Evolutionary conservation across 1,140 invertebrate genomes (phyloP).

Genomic region (Eumaeus atala): DNA sequence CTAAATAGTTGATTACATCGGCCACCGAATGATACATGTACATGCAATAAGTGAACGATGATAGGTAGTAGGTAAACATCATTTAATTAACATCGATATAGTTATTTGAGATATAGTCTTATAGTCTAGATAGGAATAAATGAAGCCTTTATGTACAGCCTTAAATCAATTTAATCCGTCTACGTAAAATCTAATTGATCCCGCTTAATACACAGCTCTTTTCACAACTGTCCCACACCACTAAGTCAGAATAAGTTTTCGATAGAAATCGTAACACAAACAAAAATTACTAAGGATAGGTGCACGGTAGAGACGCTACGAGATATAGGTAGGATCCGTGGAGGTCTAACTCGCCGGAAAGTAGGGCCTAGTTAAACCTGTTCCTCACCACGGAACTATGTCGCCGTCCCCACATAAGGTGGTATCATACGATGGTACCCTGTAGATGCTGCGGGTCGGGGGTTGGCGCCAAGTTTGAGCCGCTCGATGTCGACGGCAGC

Average conservation of each 20-base stretch:
- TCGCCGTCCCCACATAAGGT: slow-evolving; percentile 91
- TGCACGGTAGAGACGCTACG: slow-evolving; percentile 30
- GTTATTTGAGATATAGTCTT: slow-evolving; percentile 14
- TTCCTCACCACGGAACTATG: slow-evolving; percentile 80
- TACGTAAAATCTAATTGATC: slow-evolving; percentile 65
- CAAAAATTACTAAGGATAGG: slow-evolving; percentile 13
- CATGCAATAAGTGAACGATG: slow-evolving; percentile 6
- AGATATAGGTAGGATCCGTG: slow-evolving; percentile 21
- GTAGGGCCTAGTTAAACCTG: slow-evolving; percentile 76
- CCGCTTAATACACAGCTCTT: slow-evolving; percentile 53
- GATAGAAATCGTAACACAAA: slow-evolving; percentile 10
- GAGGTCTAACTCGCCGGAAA: slow-evolving; percentile 25
- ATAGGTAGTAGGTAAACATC: slow-evolving; percentile 8
- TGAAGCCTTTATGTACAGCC: slow-evolving; percentile 43
- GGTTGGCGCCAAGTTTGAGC: slow-evolving; percentile 36
- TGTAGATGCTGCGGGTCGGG: slow-evolving; percentile 85
- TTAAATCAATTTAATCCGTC: slow-evolving; percentile 42
- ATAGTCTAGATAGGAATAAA: slow-evolving; percentile 28
- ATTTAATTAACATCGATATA: slow-evolving; percentile 12
- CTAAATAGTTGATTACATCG: not conserved
- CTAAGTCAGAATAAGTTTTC: slow-evolving; percentile 9
- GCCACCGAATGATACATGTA: slow-evolving; percentile 1
- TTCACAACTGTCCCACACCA: slow-evolving; percentile 13
- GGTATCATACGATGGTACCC: slow-evolving; percentile 94
- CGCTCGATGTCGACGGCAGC: slow-evolving; percentile 72